Evolutionary conservation across 2,113 vertebrate genomes (phyloP).

Genomic region (Limnothrissa miodon): DNA sequence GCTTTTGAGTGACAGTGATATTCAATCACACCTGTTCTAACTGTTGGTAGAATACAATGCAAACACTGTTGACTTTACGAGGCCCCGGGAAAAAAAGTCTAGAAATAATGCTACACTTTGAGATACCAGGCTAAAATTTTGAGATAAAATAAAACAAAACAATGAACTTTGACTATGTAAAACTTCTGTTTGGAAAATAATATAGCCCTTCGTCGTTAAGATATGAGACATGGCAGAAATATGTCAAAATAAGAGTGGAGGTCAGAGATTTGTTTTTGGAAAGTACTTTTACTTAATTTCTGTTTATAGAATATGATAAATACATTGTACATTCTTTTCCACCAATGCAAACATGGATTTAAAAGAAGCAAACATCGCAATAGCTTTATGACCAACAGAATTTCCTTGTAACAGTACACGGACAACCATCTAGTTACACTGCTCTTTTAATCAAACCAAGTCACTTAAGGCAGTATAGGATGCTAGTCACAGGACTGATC

Average conservation of each 20-base stretch:
- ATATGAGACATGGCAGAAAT: too few relatives aligned
- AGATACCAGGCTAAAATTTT: too few relatives aligned
- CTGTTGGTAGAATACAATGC: not conserved
- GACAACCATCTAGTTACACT: not conserved
- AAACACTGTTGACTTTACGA: not conserved
- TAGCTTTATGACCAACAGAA: constrained; percentile 16
- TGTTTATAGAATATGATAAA: constrained; percentile 25
- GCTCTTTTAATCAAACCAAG: not conserved
- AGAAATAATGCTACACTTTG: too few relatives aligned
- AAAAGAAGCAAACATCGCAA: constrained; percentile 4
- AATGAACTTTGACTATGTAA: too few relatives aligned
- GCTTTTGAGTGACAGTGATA: not conserved
- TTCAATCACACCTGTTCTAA: not conserved
- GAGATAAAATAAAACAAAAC: too few relatives aligned
- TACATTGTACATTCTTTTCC: constrained; percentile 32
- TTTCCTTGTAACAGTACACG: constrained; percentile 1
- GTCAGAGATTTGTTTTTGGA: not conserved
- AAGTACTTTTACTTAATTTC: not conserved
- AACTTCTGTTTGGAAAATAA: too few relatives aligned
- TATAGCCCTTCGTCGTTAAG: too few relatives aligned
- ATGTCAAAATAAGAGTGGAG: not conserved
- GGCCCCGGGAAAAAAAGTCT: too few relatives aligned
- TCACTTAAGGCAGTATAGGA: constrained; percentile 20
- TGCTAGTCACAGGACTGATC: constrained; percentile 16
- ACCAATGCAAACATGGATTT: constrained; percentile 8